Conservation (phyloP, 2,888 invertebrate species). For the Thera obeliscata region DNA sequence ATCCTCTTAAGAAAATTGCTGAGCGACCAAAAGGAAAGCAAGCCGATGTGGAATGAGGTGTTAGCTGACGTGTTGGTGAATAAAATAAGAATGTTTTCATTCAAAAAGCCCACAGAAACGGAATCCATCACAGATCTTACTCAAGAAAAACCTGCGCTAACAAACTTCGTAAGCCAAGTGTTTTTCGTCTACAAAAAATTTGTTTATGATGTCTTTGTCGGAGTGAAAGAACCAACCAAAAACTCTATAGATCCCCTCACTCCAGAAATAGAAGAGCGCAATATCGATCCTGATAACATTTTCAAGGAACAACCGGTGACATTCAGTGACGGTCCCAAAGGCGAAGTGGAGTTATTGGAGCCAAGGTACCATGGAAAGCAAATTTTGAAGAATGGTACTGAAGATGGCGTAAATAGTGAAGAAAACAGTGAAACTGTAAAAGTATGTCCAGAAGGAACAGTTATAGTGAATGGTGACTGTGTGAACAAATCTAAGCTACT, state of each 20-base stretch:
- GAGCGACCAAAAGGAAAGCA: conserved; percentile 57
- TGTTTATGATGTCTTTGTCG: conserved; percentile 54
- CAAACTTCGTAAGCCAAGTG: conserved; percentile 57
- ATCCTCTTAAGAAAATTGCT: conserved; percentile 71
- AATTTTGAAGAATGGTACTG: conserved; percentile 8
- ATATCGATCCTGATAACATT: conserved; percentile 33
- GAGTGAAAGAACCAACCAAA: background rate
- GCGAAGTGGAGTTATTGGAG: conserved; percentile 69
- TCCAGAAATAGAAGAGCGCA: conserved; percentile 23
- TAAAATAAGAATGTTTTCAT: conserved; percentile 64
- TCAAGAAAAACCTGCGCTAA: conserved; percentile 44
- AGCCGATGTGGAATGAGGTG: conserved; percentile 71
- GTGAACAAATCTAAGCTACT: conserved; percentile 63
- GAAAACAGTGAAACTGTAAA: conserved; percentile 30
- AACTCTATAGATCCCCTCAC: conserved; percentile 8
- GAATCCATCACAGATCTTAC: conserved; percentile 34
- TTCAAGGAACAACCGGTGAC: conserved; percentile 34
- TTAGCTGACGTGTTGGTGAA: conserved; percentile 70
- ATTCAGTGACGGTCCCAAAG: conserved; percentile 53
- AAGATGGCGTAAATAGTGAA: conserved; percentile 28
- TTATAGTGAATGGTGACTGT: conserved; percentile 55
- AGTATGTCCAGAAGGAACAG: conserved; percentile 57
- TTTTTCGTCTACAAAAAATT: conserved; percentile 62
- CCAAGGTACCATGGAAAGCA: conserved; percentile 61
- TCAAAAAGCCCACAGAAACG: conserved; percentile 42